phyloP scores from a whole-genome alignment of 1,140 invertebrate genomes.

The Scaptomyza montana region DNA sequence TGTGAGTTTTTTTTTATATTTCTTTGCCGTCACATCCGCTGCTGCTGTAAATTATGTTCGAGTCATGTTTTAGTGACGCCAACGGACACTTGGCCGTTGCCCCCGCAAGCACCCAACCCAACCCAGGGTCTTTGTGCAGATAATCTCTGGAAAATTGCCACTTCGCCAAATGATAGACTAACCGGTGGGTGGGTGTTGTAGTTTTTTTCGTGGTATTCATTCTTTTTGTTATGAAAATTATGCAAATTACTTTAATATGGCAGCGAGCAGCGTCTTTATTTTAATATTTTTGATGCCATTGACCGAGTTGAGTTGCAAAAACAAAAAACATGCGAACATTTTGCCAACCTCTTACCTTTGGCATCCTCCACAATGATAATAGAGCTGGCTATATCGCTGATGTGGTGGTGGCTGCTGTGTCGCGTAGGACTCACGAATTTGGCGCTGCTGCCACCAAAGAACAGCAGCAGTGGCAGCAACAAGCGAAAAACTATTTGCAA shows the following conservation, averaged over 20 bases:
- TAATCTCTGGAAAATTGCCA: conserved; percentile 67
- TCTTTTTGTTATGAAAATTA: conserved; percentile 61
- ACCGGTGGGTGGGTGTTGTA: no score
- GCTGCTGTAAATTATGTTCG: conserved; percentile 79
- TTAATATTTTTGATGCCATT: conserved; percentile 41
- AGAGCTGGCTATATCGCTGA: conserved; percentile 69
- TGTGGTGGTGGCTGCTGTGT: conserved; percentile 53
- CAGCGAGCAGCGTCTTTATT: conserved; percentile 37
- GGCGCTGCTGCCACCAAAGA: conserved; percentile 27
- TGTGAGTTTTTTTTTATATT: conserved; percentile 12
- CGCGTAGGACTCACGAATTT: conserved; percentile 76
- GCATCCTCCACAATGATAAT: conserved; percentile 83
- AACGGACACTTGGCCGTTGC: neutral
- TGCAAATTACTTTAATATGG: conserved; percentile 78
- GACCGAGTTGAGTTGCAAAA: conserved; percentile 39
- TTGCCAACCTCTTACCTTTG: conserved; percentile 66
- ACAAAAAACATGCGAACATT: no score
- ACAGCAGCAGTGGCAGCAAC: conserved; percentile 6
- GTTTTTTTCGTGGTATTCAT: no score
- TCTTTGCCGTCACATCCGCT: conserved; percentile 64
- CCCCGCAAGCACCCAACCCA: neutral
- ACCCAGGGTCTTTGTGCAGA: conserved; percentile 28
- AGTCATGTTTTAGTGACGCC: conserved; percentile 66
- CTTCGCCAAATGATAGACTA: neutral
- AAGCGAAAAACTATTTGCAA: conserved; percentile 12